phyloP scores from a whole-genome alignment of 2,113 vertebrate genomes.

The Alligator mississippiensis region DNA sequence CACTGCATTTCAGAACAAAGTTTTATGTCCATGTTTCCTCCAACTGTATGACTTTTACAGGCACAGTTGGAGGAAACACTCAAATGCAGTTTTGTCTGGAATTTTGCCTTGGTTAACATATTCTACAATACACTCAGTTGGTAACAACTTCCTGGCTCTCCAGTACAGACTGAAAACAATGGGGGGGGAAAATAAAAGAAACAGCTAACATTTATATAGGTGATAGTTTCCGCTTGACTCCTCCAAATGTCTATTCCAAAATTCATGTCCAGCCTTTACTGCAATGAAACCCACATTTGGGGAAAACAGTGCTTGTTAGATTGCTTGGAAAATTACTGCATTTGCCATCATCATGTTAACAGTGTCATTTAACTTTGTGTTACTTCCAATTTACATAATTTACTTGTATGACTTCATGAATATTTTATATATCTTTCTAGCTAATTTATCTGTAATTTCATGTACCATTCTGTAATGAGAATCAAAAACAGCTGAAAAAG shows the following conservation, averaged over 20 bases:
- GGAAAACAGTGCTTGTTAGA: not conserved
- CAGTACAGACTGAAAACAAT: constrained; percentile 33
- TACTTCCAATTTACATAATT: too few species aligned
- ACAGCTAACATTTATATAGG: not conserved
- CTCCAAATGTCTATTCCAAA: constrained; percentile 36
- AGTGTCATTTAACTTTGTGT: not conserved
- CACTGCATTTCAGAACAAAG: not conserved
- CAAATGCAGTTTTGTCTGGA: constrained; percentile 51
- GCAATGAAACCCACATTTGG: constrained; percentile 8
- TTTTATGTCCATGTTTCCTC: constrained; percentile 45
- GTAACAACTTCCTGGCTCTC: constrained; percentile 56
- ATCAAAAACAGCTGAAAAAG: not conserved
- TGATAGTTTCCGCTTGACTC: constrained; percentile 46
- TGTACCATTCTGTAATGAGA: not conserved
- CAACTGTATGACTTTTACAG: constrained; percentile 38
- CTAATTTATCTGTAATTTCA: not conserved
- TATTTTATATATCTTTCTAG: not conserved
- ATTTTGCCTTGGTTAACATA: constrained; percentile 32
- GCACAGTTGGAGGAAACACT: constrained; percentile 45
- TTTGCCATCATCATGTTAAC: not conserved
- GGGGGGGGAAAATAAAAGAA: not conserved
- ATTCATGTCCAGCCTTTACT: not conserved
- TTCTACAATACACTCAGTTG: constrained; percentile 12
- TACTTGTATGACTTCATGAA: not conserved
- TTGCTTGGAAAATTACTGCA: not conserved